Evolutionary conservation across 2,113 vertebrate species (phyloP), one percentile per base, ranked within the genome.

Genomic region (Alethe diademata): DNA sequence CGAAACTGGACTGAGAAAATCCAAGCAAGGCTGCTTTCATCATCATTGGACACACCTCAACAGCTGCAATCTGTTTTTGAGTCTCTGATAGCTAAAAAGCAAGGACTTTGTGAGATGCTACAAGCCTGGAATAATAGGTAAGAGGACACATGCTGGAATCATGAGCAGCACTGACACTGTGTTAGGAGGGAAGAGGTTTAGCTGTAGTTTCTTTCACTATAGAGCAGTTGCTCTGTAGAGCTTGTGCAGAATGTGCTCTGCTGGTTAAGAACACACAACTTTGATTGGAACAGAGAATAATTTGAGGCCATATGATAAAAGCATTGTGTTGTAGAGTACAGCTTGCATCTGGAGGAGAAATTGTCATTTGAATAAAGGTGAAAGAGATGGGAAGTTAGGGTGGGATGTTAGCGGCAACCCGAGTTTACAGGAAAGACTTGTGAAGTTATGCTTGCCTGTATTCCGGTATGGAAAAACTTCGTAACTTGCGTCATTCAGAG

Each of bases 91-190:
- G 97, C 99, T 75, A 99, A 99, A 98, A 99, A 99, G n/a, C 99
- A 99, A 96, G 98, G 98, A 60, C 98, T 99, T 51, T 99, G 99
- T 95, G 99, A 99, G 88, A 99, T 98, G 89, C 93, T 99, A 5
- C 99, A 99, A 95, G 99, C 98, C 26, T 99, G 99, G 99, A 99
- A 99, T 96, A 98, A 80, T 91, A 99, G 99, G 99, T 99, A 47
- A 96, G 79, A 86, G n/a, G 54, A 24, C 18, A 29, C 7, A 5
- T 15, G 6, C 20, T 73, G 16, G 19, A 86, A 51, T 88, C 1
- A 0, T 47, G 53, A 85, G 11, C 15, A 58, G 1, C 25, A 13
- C 22, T 35, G 33, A 12, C 64, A 19, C 6, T 35, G 13, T 22
- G 26, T 50, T 79, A 40, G 28, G 53, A 81, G 18, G 35, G 65